Evolutionary conservation across 1,140 invertebrate genomes (phyloP).

Genomic region (Cotesia glomerata): DNA sequence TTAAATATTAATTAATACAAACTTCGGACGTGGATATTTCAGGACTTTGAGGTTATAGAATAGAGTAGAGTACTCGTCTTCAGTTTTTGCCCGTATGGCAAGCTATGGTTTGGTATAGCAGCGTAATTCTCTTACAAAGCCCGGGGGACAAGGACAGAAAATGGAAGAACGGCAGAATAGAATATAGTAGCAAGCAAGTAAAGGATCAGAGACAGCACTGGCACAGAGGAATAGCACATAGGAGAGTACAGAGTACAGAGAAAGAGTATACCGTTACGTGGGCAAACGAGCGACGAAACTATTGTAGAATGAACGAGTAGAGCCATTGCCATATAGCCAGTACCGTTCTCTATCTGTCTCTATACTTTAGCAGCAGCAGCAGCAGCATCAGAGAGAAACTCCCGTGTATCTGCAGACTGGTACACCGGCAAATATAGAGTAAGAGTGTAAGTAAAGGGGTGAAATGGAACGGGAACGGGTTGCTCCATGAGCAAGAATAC

Average conservation of each 20-base stretch:
- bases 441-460: no score
- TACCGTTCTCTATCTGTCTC: no score
- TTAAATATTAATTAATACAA: no score
- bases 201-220: slow-evolving; percentile 13
- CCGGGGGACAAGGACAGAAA: not conserved
- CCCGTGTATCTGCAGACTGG: not conserved
- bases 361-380: not conserved
- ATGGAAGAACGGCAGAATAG: no score
- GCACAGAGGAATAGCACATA: not conserved
- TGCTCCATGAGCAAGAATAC: not conserved
- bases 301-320: slow-evolving; percentile 6
- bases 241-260: not conserved
- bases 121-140: slow-evolving; percentile 1
- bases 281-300: slow-evolving; percentile 17
- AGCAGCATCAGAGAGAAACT: not conserved
- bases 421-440: not conserved
- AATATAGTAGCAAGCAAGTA: not conserved
- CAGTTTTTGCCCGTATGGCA: not conserved
- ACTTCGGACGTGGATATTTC: no score
- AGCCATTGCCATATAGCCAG: not conserved
- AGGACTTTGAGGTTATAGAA: no score
- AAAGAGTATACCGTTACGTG: slow-evolving; percentile 4
- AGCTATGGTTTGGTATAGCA: no score
- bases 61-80: no score
- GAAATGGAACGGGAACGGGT: not conserved